Percentiles rank a stretch among this genome's conserved stretches.
Evolutionary conservation across 2,797 vertebrate species (phyloP).

Genomic region (Crossoptilon crossoptilon): DNA sequence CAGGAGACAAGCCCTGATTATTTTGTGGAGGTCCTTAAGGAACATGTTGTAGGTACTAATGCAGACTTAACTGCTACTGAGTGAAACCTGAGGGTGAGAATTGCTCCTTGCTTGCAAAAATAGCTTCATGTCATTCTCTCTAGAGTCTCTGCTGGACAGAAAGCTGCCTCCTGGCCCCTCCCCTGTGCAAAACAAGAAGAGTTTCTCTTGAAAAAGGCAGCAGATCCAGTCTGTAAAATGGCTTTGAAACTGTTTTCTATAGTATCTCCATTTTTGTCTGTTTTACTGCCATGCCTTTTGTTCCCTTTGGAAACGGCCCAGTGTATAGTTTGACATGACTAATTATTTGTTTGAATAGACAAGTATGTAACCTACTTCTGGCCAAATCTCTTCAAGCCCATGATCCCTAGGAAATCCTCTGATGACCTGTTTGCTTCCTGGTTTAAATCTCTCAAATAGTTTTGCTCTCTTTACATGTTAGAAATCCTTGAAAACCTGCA

Average conservation of each 20-base stretch:
- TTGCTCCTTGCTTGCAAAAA: conserved; percentile 8
- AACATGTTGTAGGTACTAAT: background rate
- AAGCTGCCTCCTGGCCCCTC: background rate
- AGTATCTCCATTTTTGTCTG: conserved; percentile 36
- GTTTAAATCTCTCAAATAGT: background rate
- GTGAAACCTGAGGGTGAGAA: conserved; percentile 28
- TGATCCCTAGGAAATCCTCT: conserved; percentile 56
- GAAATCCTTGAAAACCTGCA: background rate
- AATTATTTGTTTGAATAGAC: conserved; percentile 57
- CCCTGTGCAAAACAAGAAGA: background rate
- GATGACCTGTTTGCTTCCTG: conserved; percentile 29
- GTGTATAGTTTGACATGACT: conserved; percentile 7
- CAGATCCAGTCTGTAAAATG: conserved; percentile 21
- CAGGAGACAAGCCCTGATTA: accelerated
- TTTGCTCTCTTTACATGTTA: background rate
- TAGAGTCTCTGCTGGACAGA: background rate
- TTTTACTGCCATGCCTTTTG: conserved; percentile 15
- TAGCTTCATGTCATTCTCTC: background rate
- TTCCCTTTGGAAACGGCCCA: conserved; percentile 38
- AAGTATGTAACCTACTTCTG: conserved; percentile 54
- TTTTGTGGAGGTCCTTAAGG: background rate
- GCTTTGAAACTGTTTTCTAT: conserved; percentile 6
- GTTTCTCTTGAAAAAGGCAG: background rate
- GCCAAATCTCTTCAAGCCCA: conserved; percentile 38
- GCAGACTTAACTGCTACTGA: background rate